Evolutionary conservation across 2,888 invertebrate species (phyloP), one percentile per base, ranked within the genome.

Genomic region (Archips crataeganus): DNA sequence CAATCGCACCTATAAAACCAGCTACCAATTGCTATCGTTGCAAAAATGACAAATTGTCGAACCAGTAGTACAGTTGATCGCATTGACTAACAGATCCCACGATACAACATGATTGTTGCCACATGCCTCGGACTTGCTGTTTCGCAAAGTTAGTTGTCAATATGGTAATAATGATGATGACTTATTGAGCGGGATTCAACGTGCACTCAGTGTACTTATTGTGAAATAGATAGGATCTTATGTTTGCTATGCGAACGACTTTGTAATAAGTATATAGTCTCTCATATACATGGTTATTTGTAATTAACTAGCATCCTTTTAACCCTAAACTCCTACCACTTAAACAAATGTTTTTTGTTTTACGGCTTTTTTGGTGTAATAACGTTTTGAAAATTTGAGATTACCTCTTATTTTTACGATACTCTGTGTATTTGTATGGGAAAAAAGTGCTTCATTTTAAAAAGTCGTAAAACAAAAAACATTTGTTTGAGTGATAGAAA

Each of bases 31-130:
- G 54, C 59, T 32, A 59, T 23, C 47, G 51, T 73, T 73, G 59
- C 73, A 64, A 39, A 68, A 59, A 57, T 61, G 60, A 73, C 73
- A 69, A 73, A 73, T 69, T 62, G 42, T 42, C 64, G 15, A 73
- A 64, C 45, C 54, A 67, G 15, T 57, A 15, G 34, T 45, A 63
- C 49, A 57, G 73, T 73, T 59, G 59, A 69, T 73, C 73, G 68
- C 57, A 73, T 73, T 69, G 73, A 63, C 47, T 68, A 62, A 62
- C 71, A 60, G 63, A 69, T 73, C 70, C 68, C 63, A 68, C 72
- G 65, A 74, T 73, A 64, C 42, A 60, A 11, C 5, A 51, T 65
- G 74, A 70, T 65, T 70, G 69, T 74, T 74, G 64, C 63, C 4
- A 72, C 57, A 68, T 57, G 54, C 51, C 54, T 49, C 49, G 73